Evolutionary conservation across 2,113 vertebrate genomes (phyloP).

Genomic region (Barbus barbus): DNA sequence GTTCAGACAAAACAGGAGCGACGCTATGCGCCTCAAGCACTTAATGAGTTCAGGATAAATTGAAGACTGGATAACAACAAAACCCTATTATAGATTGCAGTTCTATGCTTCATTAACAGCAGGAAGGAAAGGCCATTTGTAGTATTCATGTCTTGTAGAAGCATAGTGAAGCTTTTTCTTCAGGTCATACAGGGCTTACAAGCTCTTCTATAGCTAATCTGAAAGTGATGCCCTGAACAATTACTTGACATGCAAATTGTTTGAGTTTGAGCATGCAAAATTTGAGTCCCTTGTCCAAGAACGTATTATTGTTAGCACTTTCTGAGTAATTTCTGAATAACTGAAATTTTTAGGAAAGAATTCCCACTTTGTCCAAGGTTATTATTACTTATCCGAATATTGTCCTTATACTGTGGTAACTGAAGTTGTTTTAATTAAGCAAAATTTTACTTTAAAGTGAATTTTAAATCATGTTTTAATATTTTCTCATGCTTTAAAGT

Average conservation of each 20-base stretch:
- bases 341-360: not conserved
- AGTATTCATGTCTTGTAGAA: not conserved
- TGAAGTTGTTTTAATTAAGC: too few species aligned
- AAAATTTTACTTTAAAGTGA: too few species aligned
- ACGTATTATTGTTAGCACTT: not conserved
- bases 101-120: conserved; percentile 36
- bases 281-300: too few species aligned
- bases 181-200: not conserved
- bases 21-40: not conserved
- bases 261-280: not conserved
- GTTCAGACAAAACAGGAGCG: conserved; percentile 17
- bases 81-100: conserved; percentile 42
- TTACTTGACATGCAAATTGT: not conserved
- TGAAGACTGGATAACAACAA: conserved; percentile 53
- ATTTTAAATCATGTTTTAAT: too few species aligned
- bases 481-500: too few species aligned
- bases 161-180: not conserved
- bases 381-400: not conserved
- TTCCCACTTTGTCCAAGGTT: not conserved
- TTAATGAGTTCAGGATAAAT: conserved; percentile 31
- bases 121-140: conserved; percentile 28
- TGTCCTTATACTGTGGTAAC: not conserved
- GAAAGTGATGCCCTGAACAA: not conserved
- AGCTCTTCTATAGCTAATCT: not conserved
- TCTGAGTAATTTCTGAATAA: not conserved